Conservation (phyloP, 2,888 invertebrate genomes). For the Ctena decussata region DNA sequence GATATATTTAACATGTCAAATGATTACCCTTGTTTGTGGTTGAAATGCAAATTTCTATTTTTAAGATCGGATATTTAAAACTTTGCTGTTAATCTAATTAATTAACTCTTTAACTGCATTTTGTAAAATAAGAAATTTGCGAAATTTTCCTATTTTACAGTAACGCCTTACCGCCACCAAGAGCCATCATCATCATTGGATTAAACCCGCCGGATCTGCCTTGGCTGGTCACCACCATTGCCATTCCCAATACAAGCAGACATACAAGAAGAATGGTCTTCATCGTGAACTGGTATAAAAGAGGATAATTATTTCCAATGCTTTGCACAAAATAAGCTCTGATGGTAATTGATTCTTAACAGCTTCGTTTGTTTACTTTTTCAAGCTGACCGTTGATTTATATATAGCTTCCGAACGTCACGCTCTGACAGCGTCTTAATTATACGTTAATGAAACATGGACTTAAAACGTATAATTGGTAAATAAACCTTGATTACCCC, state of each 20-base stretch:
- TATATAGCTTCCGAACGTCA: neutral
- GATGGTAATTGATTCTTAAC: too few species aligned
- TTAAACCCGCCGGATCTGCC: neutral
- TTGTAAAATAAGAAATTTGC: too few species aligned
- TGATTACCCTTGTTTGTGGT: too few species aligned
- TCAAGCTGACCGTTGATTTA: neutral
- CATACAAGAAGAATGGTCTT: neutral
- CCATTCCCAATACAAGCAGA: neutral
- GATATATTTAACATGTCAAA: too few species aligned
- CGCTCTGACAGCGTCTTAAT: neutral
- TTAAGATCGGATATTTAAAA: too few species aligned
- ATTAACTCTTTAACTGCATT: too few species aligned
- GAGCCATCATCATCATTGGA: neutral
- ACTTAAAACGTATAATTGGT: neutral
- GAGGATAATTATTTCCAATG: too few species aligned
- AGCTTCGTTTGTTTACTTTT: neutral
- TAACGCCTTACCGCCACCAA: neutral
- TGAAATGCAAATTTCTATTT: too few species aligned
- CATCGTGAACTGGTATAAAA: too few species aligned
- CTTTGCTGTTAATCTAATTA: too few species aligned
- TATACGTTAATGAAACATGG: neutral
- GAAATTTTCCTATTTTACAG: too few species aligned
- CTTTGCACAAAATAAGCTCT: too few species aligned
- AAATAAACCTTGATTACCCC: constrained; percentile 1
- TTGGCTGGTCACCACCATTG: neutral